Evolutionary conservation across 2,888 invertebrate species (phyloP), one percentile per base, ranked within the genome.

Genomic region (Allophyes oxyacanthae): DNA sequence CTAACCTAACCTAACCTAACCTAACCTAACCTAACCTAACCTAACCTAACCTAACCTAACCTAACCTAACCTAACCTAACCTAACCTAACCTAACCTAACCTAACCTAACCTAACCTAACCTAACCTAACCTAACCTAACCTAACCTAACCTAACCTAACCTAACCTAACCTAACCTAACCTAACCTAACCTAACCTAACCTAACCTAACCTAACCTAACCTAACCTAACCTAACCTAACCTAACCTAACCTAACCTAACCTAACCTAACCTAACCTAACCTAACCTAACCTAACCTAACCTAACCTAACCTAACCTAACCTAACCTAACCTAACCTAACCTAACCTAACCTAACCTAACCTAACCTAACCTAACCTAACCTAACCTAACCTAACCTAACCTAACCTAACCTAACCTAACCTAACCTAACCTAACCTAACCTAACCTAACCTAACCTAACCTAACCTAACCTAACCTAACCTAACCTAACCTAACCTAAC

Each of bases 211-310:
- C 49, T 67, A 68, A 66, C 72, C 68, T 69, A 71, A 71, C 71
- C 72, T 68, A 75, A 70, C 75, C 72, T 65, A 70, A 70, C 72
- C 71, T 65, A 70, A 65, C 70, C 73, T 65, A 72, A 67, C 71
- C 67, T 63, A 68, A 66, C 68, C 71, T 71, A 69, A 68, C 74
- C 68, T 66, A 72, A 71, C 72, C 71, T 69, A 71, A 66, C 75
- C 69, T 67, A 71, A 65, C 75, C 69, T 62, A 66, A 66, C 72
- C 68, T 62, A 66, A 66, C 68, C 68, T 61, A 71, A 64, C 67
- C 66, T 64, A 65, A 65, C 71, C 67, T 61, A 65, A 68, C 67
- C 65, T 61, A 64, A 64, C 68, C 68, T 56, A 64, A 62, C 68
- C 68, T 57, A 64, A 64, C 64, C 70, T 54, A 64, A 70, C 70